Evolutionary conservation across 2,113 vertebrate species (phyloP), one percentile per base, ranked within the genome.

Genomic region (Choloepus hoffmanni): DNA sequence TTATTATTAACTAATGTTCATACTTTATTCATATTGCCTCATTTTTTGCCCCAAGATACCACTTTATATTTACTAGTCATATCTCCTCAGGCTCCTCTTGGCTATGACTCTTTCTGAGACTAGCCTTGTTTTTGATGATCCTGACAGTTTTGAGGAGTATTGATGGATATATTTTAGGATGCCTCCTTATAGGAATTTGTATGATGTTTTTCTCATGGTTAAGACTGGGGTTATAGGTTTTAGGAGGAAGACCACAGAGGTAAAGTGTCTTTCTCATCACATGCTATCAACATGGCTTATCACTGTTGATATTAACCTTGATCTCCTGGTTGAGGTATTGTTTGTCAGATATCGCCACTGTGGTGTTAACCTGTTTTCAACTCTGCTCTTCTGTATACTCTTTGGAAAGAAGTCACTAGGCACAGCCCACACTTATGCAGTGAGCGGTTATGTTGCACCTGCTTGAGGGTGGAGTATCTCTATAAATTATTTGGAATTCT

Each of bases 1-100:
- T 92, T 95, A 68, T 68, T 93, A 85, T 82, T 77, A 93, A 65
- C 81, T 87, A 89, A 76, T 91, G 55, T 83, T 24, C 48, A 89
- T 68, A 72, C 11, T 55, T 84, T 36, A 94, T 86, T 63, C 33
- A 72, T 2, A 82, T 62, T 78, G 36, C 33, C 24, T 92, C 45
- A 30, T 91, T 88, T 88, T 68, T 33, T 77, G 40, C 83, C 94
- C 12, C 21, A 85, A 82, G 89, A 40, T 53, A 82, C 6, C 76
- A 40, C 30, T 86, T 48, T 84, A 67, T 48, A 74, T 82, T 87
- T 81, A 78, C 11, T 26, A 45, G 48, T 62, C 6, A 10, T 43
- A 10, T 43, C 30, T 73, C 48, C 55, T 85, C 63, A 58, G 78
- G 9, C 3, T 84, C 5, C 4, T 76, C 43, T 45, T 95, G 70